Base-by-base conservation (phyloP, 2,113 vertebrate genomes). In the Xenopus laevis region DNA sequence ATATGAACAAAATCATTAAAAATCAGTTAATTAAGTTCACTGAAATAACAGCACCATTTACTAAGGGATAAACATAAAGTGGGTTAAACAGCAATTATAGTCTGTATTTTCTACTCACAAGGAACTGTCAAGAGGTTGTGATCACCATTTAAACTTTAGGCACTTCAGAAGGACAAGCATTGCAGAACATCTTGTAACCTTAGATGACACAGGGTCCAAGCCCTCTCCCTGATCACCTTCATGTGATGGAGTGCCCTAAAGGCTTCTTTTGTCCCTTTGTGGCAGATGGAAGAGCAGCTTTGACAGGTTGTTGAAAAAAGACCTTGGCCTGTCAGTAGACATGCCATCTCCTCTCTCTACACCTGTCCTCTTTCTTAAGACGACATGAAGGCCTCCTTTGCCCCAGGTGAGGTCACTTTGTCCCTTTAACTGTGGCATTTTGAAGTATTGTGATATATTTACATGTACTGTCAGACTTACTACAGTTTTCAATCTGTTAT, bases 221-320 rank as follows among this genome's bases (percentile, higher is more conserved):
- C 40, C 20, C 60, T 20, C 23, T 74, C 65, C 21, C 7, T 68
- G 55, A 33, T 74, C 72, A 74, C 72, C 72, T 68, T 74, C 72
- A 74, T 55, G 46, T 46, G 44, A 45, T 13, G 13, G 12, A 53
- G 10, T 17, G 68, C 58, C 73, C 73, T 68, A 55, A 12, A 76
- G 73, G 73, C 73, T 61, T 6, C 66, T n/a, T 63, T 47, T 69
- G 23, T 30, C 17, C 55, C 59, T 74, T 27, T 33, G 23, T 68
- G 73, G 73, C 65, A 76, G 65, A n/a, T 69, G 52, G 57, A 23
- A 76, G 53, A 62, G 18, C 65, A 63, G 57, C 73, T 30, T 23
- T 76, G 73, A 76, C 72, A 74, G 57, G n/a, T 40, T 18, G 18
- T 40, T 16, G 9, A 61, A 60, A 74, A 57, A 23, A 21, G 45